A percentile compares a stretch with the other conserved stretches of the same genome.
These are phyloP conservation scores for Calonectris borealis DNA, from an alignment of 2,113 vertebrate genomes.

Conservation along the genomic window DNA sequence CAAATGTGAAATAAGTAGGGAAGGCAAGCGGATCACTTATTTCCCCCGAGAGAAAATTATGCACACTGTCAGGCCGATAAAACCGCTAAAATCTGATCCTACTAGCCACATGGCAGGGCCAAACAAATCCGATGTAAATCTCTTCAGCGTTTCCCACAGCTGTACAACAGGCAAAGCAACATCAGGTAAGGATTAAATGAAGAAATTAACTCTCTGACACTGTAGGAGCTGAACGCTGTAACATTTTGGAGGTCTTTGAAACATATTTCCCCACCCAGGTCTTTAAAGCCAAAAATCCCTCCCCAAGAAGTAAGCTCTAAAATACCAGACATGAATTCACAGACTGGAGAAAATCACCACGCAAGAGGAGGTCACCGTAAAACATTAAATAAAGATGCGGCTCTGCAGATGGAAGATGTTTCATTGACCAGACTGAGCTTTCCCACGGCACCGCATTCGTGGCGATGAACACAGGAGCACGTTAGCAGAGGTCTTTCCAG, in stretches of 20 bases:
- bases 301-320: neutral
- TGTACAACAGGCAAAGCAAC: neutral
- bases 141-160: neutral
- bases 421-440: neutral
- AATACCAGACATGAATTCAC: neutral
- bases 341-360: neutral
- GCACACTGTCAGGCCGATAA: neutral
- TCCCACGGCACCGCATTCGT: accelerated
- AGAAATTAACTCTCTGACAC: neutral
- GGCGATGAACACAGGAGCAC: neutral
- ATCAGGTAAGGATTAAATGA: neutral
- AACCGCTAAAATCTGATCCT: neutral
- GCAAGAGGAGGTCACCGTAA: accelerated
- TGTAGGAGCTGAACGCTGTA: accelerated
- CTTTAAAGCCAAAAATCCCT: neutral
- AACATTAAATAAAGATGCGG: accelerated
- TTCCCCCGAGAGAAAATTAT: neutral
- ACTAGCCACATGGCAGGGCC: neutral
- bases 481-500: neutral
- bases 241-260: neutral
- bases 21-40: neutral
- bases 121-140: neutral
- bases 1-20: neutral
- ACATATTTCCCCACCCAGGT: neutral
- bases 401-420: neutral